Conservation (phyloP, 2,888 invertebrate genomes). For the Andrena haemorrhoa region DNA sequence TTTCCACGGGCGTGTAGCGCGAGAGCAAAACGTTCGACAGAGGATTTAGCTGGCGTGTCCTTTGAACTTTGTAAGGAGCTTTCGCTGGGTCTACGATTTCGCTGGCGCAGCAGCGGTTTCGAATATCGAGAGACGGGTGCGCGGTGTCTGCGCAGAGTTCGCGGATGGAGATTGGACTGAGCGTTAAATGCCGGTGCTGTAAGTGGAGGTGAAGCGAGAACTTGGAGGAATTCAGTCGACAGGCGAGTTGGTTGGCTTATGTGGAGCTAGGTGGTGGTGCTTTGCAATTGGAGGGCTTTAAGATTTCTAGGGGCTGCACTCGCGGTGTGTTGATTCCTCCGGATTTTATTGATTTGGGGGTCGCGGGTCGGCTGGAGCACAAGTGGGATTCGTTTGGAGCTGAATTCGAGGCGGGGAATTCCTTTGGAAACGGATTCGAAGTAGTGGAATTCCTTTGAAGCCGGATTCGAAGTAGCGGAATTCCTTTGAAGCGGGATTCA, state of each 20-base stretch:
- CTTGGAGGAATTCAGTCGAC: constrained; percentile 3
- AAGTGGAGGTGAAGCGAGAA: constrained; percentile 2
- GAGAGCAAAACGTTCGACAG: constrained; percentile 51
- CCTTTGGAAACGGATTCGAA: no score
- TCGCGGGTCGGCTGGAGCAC: neutral
- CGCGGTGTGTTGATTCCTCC: no score
- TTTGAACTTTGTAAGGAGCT: constrained; percentile 56
- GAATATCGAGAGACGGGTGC: neutral
- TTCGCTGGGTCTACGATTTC: constrained; percentile 59
- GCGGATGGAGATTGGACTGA: neutral
- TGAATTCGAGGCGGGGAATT: neutral
- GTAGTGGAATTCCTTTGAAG: no score
- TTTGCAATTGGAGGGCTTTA: neutral
- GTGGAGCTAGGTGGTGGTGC: neutral
- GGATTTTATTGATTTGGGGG: neutral
- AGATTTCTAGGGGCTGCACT: no score
- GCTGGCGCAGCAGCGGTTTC: constrained; percentile 25
- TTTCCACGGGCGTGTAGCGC: constrained; percentile 60
- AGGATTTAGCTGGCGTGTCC: constrained; percentile 33
- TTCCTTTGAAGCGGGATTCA: no score
- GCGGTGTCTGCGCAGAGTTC: neutral
- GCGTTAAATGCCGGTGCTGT: neutral
- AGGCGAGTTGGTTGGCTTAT: neutral
- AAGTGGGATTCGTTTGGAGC: neutral
- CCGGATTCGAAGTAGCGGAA: no score